A percentile compares a stretch with the other conserved stretches of the same genome.
Conservation (phyloP, 2,113 vertebrate species). For the Cephalopholis sonnerati region DNA sequence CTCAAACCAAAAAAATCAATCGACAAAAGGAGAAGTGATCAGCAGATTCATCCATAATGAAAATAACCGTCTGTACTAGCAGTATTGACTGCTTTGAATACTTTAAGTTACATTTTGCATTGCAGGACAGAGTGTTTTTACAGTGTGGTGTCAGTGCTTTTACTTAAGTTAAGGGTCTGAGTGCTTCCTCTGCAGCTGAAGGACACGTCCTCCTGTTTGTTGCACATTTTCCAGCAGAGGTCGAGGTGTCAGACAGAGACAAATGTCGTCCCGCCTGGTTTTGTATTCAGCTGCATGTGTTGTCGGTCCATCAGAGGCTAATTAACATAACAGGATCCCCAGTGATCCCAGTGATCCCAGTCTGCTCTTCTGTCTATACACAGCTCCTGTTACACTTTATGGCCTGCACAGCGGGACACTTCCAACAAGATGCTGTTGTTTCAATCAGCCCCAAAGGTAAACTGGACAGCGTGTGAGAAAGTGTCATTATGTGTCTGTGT, state of each 20-base stretch:
- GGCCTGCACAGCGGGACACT: constrained; percentile 69
- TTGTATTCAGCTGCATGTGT: constrained; percentile 90
- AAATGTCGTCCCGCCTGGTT: constrained; percentile 82
- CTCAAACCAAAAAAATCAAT: too few relatives aligned
- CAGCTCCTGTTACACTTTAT: constrained; percentile 85
- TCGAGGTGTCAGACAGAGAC: constrained; percentile 85
- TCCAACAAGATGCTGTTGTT: constrained; percentile 77
- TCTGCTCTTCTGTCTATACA: constrained; percentile 83
- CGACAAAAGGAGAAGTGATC: too few relatives aligned
- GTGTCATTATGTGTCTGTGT: constrained; percentile 38
- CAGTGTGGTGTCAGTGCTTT: neutral
- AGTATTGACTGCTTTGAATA: neutral
- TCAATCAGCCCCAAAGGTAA: constrained; percentile 67
- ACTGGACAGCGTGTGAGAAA: constrained; percentile 65
- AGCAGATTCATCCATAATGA: too few relatives aligned
- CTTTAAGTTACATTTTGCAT: neutral
- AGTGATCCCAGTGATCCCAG: constrained; percentile 76
- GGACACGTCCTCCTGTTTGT: constrained; percentile 68
- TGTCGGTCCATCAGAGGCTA: constrained; percentile 92
- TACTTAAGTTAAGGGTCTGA: neutral
- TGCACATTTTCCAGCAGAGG: constrained; percentile 67
- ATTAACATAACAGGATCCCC: constrained; percentile 94
- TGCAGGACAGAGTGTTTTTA: neutral
- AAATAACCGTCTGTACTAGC: too few relatives aligned
- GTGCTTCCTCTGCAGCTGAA: constrained; percentile 32